Conservation (phyloP, 2,888 invertebrate genomes). For the Saturnia pavonia region DNA sequence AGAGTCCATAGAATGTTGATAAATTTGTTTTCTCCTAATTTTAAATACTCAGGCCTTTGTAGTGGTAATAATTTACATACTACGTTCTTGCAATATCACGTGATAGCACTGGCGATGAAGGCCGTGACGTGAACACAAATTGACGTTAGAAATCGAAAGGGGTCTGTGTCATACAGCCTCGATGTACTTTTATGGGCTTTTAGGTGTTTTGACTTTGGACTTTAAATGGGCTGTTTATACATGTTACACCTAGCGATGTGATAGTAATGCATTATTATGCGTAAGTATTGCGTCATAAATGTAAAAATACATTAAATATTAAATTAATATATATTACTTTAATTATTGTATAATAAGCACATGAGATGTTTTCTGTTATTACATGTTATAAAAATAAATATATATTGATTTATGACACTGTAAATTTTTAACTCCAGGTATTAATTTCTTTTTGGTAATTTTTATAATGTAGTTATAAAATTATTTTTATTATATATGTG, state of each 20-base stretch:
- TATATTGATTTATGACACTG: too few relatives aligned
- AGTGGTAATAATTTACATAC: slow-evolving; percentile 43
- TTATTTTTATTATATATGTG: too few relatives aligned
- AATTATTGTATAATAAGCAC: too few relatives aligned
- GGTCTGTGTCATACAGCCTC: slow-evolving; percentile 25
- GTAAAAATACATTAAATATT: not conserved
- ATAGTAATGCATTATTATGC: not conserved
- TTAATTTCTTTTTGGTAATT: too few relatives aligned
- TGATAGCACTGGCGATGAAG: slow-evolving; percentile 44
- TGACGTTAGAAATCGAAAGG: slow-evolving; percentile 49
- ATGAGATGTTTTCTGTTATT: too few relatives aligned
- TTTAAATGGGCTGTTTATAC: slow-evolving; percentile 8
- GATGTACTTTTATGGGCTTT: slow-evolving; percentile 13
- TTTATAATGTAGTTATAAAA: too few relatives aligned
- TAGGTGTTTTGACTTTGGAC: slow-evolving; percentile 9
- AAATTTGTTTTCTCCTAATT: slow-evolving; percentile 51
- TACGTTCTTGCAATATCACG: slow-evolving; percentile 41
- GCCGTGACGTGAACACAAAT: slow-evolving; percentile 49
- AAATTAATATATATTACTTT: too few relatives aligned
- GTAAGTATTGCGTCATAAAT: not conserved
- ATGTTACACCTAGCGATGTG: not conserved
- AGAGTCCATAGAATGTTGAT: slow-evolving; percentile 29
- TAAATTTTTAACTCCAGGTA: too few relatives aligned
- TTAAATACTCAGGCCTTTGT: slow-evolving; percentile 38
- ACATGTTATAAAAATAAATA: too few relatives aligned